Evolutionary conservation across 53 echinoderm and acorn worm genomes (phyloP).

Genomic region (Holothuria leucospilota): DNA sequence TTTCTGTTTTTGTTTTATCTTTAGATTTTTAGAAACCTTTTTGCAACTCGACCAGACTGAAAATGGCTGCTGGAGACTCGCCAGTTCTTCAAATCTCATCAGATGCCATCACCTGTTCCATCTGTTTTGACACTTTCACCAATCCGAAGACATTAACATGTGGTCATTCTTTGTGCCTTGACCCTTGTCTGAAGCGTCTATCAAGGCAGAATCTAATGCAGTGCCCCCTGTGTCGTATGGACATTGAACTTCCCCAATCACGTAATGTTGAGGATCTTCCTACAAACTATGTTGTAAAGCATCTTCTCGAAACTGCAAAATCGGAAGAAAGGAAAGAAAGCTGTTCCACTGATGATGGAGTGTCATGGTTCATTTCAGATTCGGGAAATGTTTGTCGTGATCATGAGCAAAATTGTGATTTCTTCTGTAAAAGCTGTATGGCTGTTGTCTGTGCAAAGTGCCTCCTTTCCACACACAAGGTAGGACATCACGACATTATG

Average conservation of each 20-base stretch:
- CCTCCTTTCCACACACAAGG: constrained; percentile 36
- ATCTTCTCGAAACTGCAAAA: constrained; percentile 16
- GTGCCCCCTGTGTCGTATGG: constrained; percentile 28
- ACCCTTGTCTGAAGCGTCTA: not conserved
- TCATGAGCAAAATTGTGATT: constrained; percentile 27
- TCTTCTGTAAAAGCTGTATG: constrained; percentile 30
- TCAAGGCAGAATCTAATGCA: not conserved
- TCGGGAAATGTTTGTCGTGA: constrained; percentile 19
- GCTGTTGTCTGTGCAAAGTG: constrained; percentile 39
- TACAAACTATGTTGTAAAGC: constrained; percentile 16
- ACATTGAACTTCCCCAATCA: not conserved
- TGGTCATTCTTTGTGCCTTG: constrained; percentile 26
- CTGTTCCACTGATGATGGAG: not conserved
- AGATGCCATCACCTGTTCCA: constrained; percentile 23
- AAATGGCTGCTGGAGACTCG: not conserved
- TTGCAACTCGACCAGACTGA: not conserved
- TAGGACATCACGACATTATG: constrained; percentile 24
- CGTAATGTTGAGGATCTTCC: constrained; percentile 14
- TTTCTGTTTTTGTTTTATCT: too few species aligned
- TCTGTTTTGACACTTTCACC: constrained; percentile 22
- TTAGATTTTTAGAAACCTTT: too few species aligned
- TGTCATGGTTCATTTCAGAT: not conserved
- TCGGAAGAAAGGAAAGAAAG: not conserved
- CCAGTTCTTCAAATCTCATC: not conserved
- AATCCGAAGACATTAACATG: constrained; percentile 21